A percentile compares a stretch with the other conserved stretches of the same genome.
Evolutionary conservation across 1,140 invertebrate genomes (phyloP).

Genomic region (Pachypsylla venusta): DNA sequence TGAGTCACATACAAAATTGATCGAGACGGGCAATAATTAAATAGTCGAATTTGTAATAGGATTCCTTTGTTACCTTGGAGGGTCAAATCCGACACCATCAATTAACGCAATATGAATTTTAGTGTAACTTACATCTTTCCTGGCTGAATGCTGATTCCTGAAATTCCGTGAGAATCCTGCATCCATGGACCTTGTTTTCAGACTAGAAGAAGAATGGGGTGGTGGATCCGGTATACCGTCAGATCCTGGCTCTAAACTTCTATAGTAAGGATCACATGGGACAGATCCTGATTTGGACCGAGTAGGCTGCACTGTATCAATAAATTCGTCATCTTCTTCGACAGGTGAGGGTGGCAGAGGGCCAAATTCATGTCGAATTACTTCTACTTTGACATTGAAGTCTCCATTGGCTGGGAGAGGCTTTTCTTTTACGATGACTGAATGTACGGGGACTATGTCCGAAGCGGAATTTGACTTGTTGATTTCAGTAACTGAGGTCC

Average conservation of each 20-base stretch:
- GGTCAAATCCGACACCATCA: too few relatives aligned
- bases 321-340: conserved; percentile 56
- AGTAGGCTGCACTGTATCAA: conserved; percentile 42
- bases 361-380: conserved; percentile 46
- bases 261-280: neutral
- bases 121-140: conserved; percentile 24
- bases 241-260: neutral
- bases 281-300: conserved; percentile 21
- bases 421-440: conserved; percentile 14
- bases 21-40: too few relatives aligned
- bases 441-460: neutral
- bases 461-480: too few relatives aligned
- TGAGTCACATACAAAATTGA: too few relatives aligned
- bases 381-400: conserved; percentile 26
- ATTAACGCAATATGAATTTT: too few relatives aligned
- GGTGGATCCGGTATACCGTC: conserved; percentile 40
- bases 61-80: too few relatives aligned
- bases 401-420: conserved; percentile 29
- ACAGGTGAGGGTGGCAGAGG: conserved; percentile 60
- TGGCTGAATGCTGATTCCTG: conserved; percentile 20
- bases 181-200: conserved; percentile 66
- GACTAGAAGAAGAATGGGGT: conserved; percentile 54
- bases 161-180: conserved; percentile 36
- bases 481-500: neutral
- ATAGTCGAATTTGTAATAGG: too few relatives aligned